Base-by-base conservation (phyloP, 1,140 invertebrate genomes). In the Bombyx mandarina region DNA sequence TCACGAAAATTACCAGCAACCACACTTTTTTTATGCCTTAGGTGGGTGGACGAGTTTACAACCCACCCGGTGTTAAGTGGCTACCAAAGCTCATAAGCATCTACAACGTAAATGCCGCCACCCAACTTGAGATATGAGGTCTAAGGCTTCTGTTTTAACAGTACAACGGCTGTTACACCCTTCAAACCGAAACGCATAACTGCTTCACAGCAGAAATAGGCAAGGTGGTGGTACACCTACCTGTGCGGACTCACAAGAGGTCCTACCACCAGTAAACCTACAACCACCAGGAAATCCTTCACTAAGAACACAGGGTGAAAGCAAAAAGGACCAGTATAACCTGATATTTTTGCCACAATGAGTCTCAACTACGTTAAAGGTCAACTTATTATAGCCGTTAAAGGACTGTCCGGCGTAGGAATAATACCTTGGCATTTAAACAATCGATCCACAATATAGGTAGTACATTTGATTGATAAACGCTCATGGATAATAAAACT, bases 11-110 rank as follows among this genome's bases (percentile, higher is more conserved):
- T 0, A 50, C 8, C 48, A 8, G 12, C 6, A 18, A 18, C 6
- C 6, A 9, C 10, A 2, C 42, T 52, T 52, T 52, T 52, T 42
- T 52, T 52, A 52, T 52, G 22, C 5, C 12, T 26, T 35, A 52
- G 1, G 51, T 18, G 0, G 42, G 9, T 35, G 42, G 35, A 52
- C 1, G 42, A 43, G 18, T 1, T 6, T 0, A 9, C 1, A 22
- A 0, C n/a, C 35, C 51, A 52, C 51, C 42, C 1, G 51, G 67
- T 52, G 51, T 56, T 63, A 68, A 66, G 63, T 69, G 66, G 67
- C 57, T 60, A 60, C 60, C 63, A 48, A 22, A 50, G 57, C 53
- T 54, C 42, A 52, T 52, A 8, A 35, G 35, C 51, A 52, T 43
- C 35, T 3, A 3, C 22, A 52, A 50, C 12, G 12, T 18, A 18